Percentiles rank a stretch among this genome's conserved stretches.
These are phyloP conservation scores for Heloderma charlesbogerti DNA, from an alignment of 2,113 vertebrate species.

Conservation along the genomic window DNA sequence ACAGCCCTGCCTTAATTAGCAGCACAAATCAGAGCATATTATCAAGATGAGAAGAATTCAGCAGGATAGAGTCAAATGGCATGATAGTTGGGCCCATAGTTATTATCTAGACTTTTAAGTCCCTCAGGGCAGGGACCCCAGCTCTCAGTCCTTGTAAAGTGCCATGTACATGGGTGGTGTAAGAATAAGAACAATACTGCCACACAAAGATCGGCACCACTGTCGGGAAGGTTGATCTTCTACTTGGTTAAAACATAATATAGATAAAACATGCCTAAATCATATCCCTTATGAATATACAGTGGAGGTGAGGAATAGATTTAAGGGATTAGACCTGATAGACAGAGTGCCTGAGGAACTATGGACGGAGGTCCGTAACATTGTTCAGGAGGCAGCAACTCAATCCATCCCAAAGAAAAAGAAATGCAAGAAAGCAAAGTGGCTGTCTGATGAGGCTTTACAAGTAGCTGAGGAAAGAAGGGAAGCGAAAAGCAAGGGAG, in stretches of 20 bases:
- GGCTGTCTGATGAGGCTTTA: too few species aligned
- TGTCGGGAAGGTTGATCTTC: background rate
- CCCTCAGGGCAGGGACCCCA: background rate
- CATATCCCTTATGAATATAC: too few species aligned
- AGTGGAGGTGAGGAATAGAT: too few species aligned
- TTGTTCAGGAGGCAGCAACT: too few species aligned
- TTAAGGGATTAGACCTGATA: too few species aligned
- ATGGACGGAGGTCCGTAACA: too few species aligned
- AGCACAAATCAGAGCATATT: background rate
- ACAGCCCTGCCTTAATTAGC: background rate
- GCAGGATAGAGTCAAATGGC: fast-evolving
- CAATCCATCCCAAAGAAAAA: too few species aligned
- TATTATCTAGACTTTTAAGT: background rate
- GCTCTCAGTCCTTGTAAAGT: background rate
- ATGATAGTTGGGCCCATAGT: background rate
- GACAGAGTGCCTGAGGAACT: too few species aligned
- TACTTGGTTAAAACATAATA: background rate
- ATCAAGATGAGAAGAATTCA: background rate
- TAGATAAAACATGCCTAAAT: constrained; percentile 33
- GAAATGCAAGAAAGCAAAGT: too few species aligned
- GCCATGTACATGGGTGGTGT: background rate
- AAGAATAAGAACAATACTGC: background rate
- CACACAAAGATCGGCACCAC: background rate
- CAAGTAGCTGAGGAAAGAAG: too few species aligned
- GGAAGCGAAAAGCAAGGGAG: too few species aligned